These are phyloP conservation scores for Apogon hyalosoma DNA, from an alignment of 2,797 vertebrate genomes.

Conservation along the genomic window DNA sequence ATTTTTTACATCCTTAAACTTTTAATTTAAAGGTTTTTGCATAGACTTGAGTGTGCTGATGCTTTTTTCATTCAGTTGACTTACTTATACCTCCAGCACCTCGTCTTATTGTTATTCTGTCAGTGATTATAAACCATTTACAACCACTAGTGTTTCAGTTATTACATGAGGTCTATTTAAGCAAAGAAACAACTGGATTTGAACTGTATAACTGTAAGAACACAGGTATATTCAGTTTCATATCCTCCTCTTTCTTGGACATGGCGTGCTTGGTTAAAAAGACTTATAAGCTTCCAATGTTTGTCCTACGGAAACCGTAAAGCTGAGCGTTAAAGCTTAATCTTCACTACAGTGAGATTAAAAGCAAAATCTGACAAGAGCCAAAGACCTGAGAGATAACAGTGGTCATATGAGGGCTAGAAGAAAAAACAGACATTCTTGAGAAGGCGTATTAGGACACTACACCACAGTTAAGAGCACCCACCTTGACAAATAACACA, in stretches of 20 bases:
- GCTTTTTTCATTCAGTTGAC: no score
- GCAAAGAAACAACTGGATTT: background rate
- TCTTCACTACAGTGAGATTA: constrained; percentile 51
- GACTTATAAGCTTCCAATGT: background rate
- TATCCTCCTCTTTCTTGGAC: background rate
- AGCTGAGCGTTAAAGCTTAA: constrained; percentile 30
- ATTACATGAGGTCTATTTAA: background rate
- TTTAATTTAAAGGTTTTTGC: no score
- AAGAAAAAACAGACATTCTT: constrained; percentile 58
- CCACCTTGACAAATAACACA: background rate
- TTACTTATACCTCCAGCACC: no score
- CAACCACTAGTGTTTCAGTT: background rate
- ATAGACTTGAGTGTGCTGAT: no score
- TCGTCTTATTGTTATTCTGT: no score
- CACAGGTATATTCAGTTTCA: background rate
- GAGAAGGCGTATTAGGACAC: constrained; percentile 40
- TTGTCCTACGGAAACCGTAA: constrained; percentile 6
- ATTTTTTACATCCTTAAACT: no score
- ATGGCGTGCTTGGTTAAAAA: constrained; percentile 14
- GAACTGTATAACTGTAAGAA: background rate
- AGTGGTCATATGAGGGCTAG: constrained; percentile 45
- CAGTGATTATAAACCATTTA: no score
- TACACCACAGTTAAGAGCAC: constrained; percentile 16
- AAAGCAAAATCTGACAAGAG: constrained; percentile 36
- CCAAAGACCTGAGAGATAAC: constrained; percentile 41